Percentiles rank a stretch among this genome's conserved stretches.
Evolutionary conservation across 2,888 invertebrate genomes (phyloP).

Genomic region (Ectropis crepuscularia): DNA sequence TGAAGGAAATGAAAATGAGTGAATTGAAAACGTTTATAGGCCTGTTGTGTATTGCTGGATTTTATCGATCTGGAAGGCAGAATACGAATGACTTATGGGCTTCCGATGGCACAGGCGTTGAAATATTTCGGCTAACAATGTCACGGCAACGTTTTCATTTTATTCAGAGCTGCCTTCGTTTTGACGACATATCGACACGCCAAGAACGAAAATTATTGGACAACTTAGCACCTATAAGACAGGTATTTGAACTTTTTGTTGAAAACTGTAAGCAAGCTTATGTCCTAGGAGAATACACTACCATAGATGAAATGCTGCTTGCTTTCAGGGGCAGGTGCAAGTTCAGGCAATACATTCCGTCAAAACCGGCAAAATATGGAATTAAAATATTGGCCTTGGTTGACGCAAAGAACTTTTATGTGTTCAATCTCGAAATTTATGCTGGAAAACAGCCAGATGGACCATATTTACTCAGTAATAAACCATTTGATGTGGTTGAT

Average conservation of each 20-base stretch:
- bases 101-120: constrained; percentile 24
- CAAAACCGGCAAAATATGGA: constrained; percentile 2
- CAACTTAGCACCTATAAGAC: too few relatives aligned
- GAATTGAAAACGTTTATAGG: constrained; percentile 7
- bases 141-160: too few relatives aligned
- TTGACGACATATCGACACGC: too few relatives aligned
- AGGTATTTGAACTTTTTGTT: too few relatives aligned
- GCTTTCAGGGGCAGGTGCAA: constrained; percentile 37
- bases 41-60: constrained; percentile 18
- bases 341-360: constrained; percentile 29
- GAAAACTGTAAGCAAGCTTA: too few relatives aligned
- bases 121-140: too few relatives aligned
- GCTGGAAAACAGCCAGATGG: constrained; percentile 38
- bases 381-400: constrained; percentile 39
- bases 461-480: constrained; percentile 30
- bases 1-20: constrained; percentile 16
- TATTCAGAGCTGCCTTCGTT: too few relatives aligned
- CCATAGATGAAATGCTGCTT: constrained; percentile 32
- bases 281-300: too few relatives aligned
- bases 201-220: too few relatives aligned
- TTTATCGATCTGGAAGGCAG: constrained; percentile 15
- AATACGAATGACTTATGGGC: constrained; percentile 3
- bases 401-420: constrained; percentile 37
- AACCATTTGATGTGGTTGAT: constrained; percentile 31
- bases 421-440: constrained; percentile 39